Evolutionary conservation across 2,113 vertebrate genomes (phyloP), one percentile per base, ranked within the genome.

Genomic region (Dunckerocampus dactyliophorus): DNA sequence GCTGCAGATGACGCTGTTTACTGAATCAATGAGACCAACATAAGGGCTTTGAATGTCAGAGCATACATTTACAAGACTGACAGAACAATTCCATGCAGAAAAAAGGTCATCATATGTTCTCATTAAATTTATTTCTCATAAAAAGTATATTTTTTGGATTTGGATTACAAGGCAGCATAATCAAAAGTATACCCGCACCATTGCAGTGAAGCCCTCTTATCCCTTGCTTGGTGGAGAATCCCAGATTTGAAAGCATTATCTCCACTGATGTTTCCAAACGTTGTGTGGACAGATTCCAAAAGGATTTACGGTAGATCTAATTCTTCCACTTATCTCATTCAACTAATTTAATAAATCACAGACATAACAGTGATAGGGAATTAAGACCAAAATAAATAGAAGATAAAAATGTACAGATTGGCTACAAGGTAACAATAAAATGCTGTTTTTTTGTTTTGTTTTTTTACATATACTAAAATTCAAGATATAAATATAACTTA

Each of bases 1-100:
- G 69, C 62, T 57, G 53, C 65, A 56, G 59, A 67, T 73, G 84
- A 80, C 64, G 34, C 53, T 37, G 31, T 75, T 86, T 80, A 77
- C 81, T 62, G 78, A 86, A 91, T 90, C 88, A 85, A 90, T 90
- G 74, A 89, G 81, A 89, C 85, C 85, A 89, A 90, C 85, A 85
- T 66, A 76, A 70, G 39, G 73, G 60, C 65, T 82, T 79, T 85
- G 85, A 91, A 91, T 88, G 88, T 88, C 90, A 89, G 75, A 61
- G 80, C 86, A 82, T 83, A 76, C 85, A 80, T 87, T 76, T 82
- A 75, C 65, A 73, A 81, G 85, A 86, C 70, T 77, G 82, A 87
- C 20, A 21, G 6, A 42, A 37, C 53, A 15, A 42, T 19, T 79
- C 69, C 45, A 76, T 87, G 81, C 83, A 78, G 6, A 20, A 56